Evolutionary conservation across 1,140 invertebrate species (phyloP).

Genomic region (Drosophila punjabiensis): DNA sequence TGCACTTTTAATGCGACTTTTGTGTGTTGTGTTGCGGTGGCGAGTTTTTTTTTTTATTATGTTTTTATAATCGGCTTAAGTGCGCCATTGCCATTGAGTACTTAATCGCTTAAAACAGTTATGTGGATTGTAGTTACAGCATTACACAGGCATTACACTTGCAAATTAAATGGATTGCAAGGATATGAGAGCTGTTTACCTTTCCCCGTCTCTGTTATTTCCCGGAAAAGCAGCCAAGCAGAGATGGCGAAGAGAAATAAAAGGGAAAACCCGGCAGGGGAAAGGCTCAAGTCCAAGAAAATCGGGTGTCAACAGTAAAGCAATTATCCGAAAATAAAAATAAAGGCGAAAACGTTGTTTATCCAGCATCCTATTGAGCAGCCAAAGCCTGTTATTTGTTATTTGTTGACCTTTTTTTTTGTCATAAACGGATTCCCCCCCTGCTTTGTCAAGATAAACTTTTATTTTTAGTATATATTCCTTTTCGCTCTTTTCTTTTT

Average conservation of each 20-base stretch:
- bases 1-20: slow-evolving; percentile 7
- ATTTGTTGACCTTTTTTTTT: not conserved
- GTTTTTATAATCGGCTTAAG: slow-evolving; percentile 11
- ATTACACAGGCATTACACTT: not conserved
- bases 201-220: not conserved
- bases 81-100: not conserved
- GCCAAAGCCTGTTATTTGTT: not conserved
- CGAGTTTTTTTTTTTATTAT: not conserved
- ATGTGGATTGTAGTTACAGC: not conserved
- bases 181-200: not conserved
- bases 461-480: slow-evolving; percentile 2
- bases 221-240: not conserved
- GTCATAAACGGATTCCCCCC: not conserved
- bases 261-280: not conserved
- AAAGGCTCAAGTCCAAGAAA: not conserved
- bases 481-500: slow-evolving; percentile 2
- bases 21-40: slow-evolving; percentile 13
- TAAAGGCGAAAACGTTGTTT: slow-evolving; percentile 1
- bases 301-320: slow-evolving; percentile 1
- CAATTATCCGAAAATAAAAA: slow-evolving; percentile 6
- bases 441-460: not conserved
- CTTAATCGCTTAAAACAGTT: slow-evolving; percentile 22
- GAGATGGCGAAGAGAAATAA: not conserved
- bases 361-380: not conserved
- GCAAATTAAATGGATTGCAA: not conserved